Conservation (phyloP, 2,113 vertebrate genomes). For the Thamnophis sirtalis region DNA sequence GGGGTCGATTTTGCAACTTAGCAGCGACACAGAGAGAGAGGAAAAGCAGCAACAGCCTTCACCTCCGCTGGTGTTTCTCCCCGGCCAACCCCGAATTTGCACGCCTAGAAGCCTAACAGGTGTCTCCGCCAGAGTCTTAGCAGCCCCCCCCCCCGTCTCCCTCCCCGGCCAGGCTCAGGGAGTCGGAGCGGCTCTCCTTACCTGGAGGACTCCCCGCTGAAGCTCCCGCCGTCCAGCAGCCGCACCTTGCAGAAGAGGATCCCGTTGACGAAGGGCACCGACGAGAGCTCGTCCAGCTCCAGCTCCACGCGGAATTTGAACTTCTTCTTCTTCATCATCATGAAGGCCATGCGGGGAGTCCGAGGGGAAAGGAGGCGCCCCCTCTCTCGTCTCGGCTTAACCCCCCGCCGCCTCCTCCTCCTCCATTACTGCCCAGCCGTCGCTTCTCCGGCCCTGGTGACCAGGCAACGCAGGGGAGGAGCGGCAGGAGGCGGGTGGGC, state of each 20-base stretch:
- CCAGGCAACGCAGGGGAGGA: background rate
- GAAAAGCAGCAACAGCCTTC: background rate
- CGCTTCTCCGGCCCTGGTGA: background rate
- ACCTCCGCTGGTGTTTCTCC: background rate
- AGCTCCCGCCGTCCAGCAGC: constrained; percentile 85
- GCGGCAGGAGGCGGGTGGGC: background rate
- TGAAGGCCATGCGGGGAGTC: constrained; percentile 75
- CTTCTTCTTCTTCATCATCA: constrained; percentile 89
- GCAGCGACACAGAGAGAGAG: background rate
- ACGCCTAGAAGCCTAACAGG: background rate
- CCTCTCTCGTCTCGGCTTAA: background rate
- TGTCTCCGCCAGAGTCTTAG: background rate
- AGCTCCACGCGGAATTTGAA: constrained; percentile 92
- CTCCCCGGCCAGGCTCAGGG: background rate
- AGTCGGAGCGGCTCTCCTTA: constrained; percentile 56
- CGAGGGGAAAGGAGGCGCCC: background rate
- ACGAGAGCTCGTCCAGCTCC: constrained; percentile 87
- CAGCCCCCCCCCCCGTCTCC: background rate
- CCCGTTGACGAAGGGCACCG: constrained; percentile 89
- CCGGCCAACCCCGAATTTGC: background rate
- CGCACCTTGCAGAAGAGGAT: constrained; percentile 94
- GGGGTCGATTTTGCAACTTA: background rate
- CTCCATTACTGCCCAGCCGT: constrained; percentile 9
- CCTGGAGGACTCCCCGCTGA: constrained; percentile 85
- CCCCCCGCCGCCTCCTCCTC: constrained; percentile 39